These are phyloP conservation scores for Hyaena hyaena DNA, from an alignment of 2,113 vertebrate species.

Conservation along the genomic window DNA sequence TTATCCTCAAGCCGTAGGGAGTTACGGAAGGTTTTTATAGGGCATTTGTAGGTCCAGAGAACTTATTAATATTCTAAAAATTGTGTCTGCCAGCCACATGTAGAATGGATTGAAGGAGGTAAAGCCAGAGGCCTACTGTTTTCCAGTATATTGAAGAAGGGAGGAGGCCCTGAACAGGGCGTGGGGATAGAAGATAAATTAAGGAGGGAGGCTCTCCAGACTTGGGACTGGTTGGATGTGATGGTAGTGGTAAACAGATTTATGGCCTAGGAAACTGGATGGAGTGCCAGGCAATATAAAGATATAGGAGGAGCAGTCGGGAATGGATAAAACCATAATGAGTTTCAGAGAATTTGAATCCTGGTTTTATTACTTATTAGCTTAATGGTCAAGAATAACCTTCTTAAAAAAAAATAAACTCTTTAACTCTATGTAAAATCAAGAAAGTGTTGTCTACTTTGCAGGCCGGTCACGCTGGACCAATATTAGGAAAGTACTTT, in stretches of 20 bases:
- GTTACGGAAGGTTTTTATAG: conserved; percentile 10
- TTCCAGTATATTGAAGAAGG: neutral
- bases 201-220: neutral
- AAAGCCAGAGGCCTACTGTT: neutral
- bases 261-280: neutral
- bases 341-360: neutral
- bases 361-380: neutral
- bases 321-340: neutral
- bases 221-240: neutral
- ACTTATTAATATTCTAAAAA: conserved; percentile 37
- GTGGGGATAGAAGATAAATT: neutral
- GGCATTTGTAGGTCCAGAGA: neutral
- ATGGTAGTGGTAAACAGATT: neutral
- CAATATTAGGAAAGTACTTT: neutral
- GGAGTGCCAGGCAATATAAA: neutral
- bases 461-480: neutral
- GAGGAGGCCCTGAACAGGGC: neutral
- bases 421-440: neutral
- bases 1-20: neutral
- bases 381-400: neutral
- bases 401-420: neutral
- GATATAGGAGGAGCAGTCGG: neutral
- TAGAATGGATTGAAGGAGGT: neutral
- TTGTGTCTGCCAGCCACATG: neutral
- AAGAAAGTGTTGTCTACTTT: neutral